Conservation (phyloP, 2,113 vertebrate species). For the Herpetotheres cachinnans region DNA sequence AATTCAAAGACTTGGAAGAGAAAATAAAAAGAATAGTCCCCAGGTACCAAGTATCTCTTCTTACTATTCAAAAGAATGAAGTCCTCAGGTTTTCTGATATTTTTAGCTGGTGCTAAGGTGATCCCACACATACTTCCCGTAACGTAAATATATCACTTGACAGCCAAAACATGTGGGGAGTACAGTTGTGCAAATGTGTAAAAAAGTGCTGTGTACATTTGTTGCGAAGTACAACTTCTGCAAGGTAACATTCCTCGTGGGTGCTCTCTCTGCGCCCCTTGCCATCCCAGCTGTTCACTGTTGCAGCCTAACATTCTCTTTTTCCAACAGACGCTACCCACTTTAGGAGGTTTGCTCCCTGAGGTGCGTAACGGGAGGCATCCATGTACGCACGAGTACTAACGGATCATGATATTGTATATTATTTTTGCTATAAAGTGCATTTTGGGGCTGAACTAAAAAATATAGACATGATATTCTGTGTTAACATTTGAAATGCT, state of each 20-base stretch:
- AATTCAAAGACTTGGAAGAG: neutral
- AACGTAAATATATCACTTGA: neutral
- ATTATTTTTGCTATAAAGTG: neutral
- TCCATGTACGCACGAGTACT: neutral
- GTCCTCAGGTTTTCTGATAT: neutral
- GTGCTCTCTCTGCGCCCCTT: neutral
- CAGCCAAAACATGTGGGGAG: neutral
- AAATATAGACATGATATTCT: neutral
- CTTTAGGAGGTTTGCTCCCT: conserved; percentile 72
- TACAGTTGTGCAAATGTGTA: neutral
- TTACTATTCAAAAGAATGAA: neutral
- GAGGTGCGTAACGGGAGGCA: conserved; percentile 70
- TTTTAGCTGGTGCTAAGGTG: neutral
- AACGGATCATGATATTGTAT: neutral
- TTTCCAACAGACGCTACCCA: conserved; percentile 76
- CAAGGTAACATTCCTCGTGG: neutral
- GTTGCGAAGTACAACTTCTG: neutral
- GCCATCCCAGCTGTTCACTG: conserved; percentile 10
- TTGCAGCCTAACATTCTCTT: conserved; percentile 68
- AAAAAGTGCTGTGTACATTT: accelerated
- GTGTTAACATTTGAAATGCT: neutral
- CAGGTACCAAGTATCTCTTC: neutral
- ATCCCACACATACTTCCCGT: neutral
- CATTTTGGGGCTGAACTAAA: conserved; percentile 20
- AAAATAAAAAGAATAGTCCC: neutral